A percentile compares a stretch with the other conserved stretches of the same genome.
Conservation (phyloP, 2,888 invertebrate genomes). For the Caenorhabditis angaria region DNA sequence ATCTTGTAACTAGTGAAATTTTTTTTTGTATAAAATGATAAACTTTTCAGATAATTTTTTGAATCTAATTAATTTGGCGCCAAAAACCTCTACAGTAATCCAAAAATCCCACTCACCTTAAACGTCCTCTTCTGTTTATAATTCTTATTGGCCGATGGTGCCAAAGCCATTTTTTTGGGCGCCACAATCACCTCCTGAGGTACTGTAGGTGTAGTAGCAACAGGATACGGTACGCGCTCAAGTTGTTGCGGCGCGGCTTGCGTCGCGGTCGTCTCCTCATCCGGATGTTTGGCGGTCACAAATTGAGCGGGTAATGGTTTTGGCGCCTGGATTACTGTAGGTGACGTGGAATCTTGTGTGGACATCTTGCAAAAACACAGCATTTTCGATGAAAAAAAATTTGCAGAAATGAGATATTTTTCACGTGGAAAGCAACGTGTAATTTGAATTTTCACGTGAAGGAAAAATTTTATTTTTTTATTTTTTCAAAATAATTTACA, state of each 20-base stretch:
- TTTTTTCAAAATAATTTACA: too few relatives aligned
- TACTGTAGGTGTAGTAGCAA: conserved; percentile 20
- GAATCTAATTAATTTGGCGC: not conserved
- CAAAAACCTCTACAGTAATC: too few relatives aligned
- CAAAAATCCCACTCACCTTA: conserved; percentile 58
- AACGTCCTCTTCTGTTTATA: conserved; percentile 60
- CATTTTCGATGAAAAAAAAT: not conserved
- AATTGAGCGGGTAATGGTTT: conserved; percentile 26
- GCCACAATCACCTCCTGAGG: conserved; percentile 11
- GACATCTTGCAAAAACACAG: conserved; percentile 13
- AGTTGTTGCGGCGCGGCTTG: not conserved
- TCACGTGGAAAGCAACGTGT: not conserved
- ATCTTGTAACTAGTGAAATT: not conserved
- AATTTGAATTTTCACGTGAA: not conserved
- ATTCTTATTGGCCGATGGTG: conserved; percentile 40
- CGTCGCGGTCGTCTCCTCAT: conserved; percentile 9
- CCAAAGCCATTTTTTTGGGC: conserved; percentile 42
- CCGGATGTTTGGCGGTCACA: conserved; percentile 33
- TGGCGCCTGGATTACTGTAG: conserved; percentile 48
- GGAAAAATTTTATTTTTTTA: conserved; percentile 8
- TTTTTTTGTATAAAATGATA: too few relatives aligned
- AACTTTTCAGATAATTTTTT: not conserved
- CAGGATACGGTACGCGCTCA: conserved; percentile 51
- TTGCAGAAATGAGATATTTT: not conserved
- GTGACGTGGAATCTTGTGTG: conserved; percentile 43